These are phyloP conservation scores for Penaeus monodon DNA, from an alignment of 2,888 invertebrate genomes.

Conservation along the genomic window DNA sequence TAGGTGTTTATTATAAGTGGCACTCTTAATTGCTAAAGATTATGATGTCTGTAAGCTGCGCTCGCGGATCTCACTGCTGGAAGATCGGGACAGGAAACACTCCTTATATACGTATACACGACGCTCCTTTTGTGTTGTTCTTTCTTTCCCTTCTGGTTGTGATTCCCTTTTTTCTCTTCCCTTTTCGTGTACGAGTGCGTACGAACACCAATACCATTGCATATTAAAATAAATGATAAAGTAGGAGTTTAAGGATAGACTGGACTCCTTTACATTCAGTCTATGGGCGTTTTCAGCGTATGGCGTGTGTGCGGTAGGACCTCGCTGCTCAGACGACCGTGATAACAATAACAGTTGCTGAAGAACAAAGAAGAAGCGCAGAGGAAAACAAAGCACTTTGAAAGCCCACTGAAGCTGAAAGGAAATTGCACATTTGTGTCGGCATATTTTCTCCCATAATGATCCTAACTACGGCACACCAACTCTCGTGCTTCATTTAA, in stretches of 20 bases:
- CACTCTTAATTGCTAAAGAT: slow-evolving; percentile 37
- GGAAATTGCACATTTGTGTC: slow-evolving; percentile 13
- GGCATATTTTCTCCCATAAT: slow-evolving; percentile 15
- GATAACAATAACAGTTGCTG: not conserved
- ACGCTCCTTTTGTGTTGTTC: not conserved
- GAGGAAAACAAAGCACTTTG: slow-evolving; percentile 5
- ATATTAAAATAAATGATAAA: no score
- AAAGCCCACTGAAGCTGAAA: not conserved
- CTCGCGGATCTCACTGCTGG: not conserved
- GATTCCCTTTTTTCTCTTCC: not conserved
- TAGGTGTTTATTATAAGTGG: slow-evolving; percentile 17
- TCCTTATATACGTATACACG: no score
- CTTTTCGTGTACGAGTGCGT: no score
- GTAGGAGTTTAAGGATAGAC: no score
- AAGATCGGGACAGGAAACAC: not conserved
- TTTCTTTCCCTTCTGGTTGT: not conserved
- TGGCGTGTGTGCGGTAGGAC: no score
- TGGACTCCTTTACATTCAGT: no score
- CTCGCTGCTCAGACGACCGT: no score
- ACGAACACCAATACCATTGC: no score
- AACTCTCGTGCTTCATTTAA: not conserved
- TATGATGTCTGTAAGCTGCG: slow-evolving; percentile 32
- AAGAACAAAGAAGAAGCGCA: not conserved
- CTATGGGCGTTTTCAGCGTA: no score
- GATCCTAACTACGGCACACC: slow-evolving; percentile 15